Evolutionary conservation across 2,113 vertebrate species (phyloP).

Genomic region (Thermophis baileyi): DNA sequence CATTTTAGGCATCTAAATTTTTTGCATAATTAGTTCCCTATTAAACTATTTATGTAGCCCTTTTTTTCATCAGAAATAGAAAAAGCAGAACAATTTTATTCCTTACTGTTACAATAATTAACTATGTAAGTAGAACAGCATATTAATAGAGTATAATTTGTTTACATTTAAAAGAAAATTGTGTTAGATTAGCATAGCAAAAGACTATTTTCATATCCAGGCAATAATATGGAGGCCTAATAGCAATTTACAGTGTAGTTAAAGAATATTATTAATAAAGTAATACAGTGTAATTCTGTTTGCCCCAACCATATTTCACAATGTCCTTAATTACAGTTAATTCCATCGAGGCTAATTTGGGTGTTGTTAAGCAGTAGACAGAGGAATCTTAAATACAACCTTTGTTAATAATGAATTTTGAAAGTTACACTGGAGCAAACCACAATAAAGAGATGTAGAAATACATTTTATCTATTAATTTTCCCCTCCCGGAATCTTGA

Average conservation of each 20-base stretch:
- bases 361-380: constrained; percentile 71
- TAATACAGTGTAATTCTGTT: constrained; percentile 72
- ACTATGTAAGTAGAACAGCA: constrained; percentile 77
- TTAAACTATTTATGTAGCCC: constrained; percentile 77
- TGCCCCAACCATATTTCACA: constrained; percentile 71
- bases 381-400: constrained; percentile 69
- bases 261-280: constrained; percentile 83
- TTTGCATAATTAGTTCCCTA: constrained; percentile 82
- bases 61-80: constrained; percentile 73
- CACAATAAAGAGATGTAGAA: constrained; percentile 43
- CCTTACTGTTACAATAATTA: constrained; percentile 79
- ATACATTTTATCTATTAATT: constrained; percentile 47
- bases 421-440: constrained; percentile 56
- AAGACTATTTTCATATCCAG: constrained; percentile 77
- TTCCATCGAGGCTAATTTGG: constrained; percentile 72
- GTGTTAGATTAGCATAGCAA: constrained; percentile 80
- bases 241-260: constrained; percentile 77
- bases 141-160: constrained; percentile 82
- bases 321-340: constrained; percentile 78
- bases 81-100: constrained; percentile 79
- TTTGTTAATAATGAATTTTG: constrained; percentile 60
- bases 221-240: constrained; percentile 74
- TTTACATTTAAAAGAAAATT: constrained; percentile 82
- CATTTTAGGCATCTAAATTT: constrained; percentile 80
- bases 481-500: constrained; percentile 31